Evolutionary conservation across 2,113 vertebrate species (phyloP).

Genomic region (Turdus rufiventris): DNA sequence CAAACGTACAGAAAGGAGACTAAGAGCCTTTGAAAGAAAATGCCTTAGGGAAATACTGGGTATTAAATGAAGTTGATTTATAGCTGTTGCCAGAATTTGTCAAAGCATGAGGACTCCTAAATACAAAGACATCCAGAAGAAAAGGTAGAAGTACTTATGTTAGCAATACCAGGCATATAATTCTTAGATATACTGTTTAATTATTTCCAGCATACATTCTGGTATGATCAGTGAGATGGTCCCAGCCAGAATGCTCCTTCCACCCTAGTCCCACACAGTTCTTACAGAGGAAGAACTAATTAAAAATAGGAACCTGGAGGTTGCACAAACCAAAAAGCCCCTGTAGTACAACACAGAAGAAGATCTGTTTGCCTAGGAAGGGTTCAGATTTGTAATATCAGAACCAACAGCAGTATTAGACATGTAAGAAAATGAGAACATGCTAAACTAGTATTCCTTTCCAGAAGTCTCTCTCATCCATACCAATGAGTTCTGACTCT

Average conservation of each 20-base stretch:
- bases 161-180: background rate
- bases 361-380: background rate
- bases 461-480: background rate
- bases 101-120: constrained; percentile 11
- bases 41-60: constrained; percentile 5
- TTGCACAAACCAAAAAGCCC: background rate
- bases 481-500: background rate
- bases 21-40: constrained; percentile 43
- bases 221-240: background rate
- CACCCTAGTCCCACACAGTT: background rate
- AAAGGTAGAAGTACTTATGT: background rate
- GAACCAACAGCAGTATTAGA: background rate
- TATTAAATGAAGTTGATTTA: constrained; percentile 51
- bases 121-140: background rate
- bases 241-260: background rate
- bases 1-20: constrained; percentile 27
- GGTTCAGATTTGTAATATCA: background rate
- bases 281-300: background rate
- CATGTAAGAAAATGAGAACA: background rate
- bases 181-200: background rate
- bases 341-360: background rate
- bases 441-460: background rate
- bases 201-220: background rate
- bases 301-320: background rate
- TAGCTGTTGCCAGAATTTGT: constrained; percentile 45